Evolutionary conservation across 2,113 vertebrate species (phyloP).

Genomic region (sheep (Ovis aries)): DNA sequence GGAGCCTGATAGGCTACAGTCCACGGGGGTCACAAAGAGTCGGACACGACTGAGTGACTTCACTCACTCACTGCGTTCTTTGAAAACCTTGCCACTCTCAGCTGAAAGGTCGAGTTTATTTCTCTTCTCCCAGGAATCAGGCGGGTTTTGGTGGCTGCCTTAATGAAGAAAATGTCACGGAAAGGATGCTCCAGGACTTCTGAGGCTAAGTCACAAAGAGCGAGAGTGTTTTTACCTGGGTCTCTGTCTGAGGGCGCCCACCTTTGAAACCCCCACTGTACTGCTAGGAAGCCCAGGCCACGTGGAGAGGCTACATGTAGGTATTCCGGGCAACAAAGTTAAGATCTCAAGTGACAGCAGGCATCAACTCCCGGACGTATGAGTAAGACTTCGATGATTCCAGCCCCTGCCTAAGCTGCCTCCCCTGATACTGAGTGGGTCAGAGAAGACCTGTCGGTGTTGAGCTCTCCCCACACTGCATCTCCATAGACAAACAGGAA

Average conservation of each 20-base stretch:
- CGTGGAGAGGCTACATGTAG: too few species aligned
- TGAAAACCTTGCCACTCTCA: background rate
- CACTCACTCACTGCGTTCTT: background rate
- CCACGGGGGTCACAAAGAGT: too few species aligned
- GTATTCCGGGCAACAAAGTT: background rate
- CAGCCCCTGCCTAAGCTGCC: background rate
- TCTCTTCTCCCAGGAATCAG: background rate
- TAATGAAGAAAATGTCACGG: background rate
- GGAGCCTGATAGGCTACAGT: too few species aligned
- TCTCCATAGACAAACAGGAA: background rate
- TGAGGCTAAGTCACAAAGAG: too few species aligned
- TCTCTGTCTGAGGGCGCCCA: background rate
- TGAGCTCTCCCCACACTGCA: accelerated
- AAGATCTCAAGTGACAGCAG: background rate
- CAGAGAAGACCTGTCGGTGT: accelerated
- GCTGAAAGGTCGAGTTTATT: background rate
- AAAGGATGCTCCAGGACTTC: background rate
- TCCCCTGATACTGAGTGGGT: background rate
- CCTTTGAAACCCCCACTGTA: accelerated
- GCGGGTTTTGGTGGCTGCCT: background rate
- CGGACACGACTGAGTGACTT: too few species aligned
- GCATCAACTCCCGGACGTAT: accelerated
- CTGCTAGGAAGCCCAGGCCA: background rate
- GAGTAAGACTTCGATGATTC: too few species aligned
- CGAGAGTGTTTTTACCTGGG: background rate